Base-by-base conservation (phyloP, 2,888 invertebrate genomes). In the Panzeria rudis region DNA sequence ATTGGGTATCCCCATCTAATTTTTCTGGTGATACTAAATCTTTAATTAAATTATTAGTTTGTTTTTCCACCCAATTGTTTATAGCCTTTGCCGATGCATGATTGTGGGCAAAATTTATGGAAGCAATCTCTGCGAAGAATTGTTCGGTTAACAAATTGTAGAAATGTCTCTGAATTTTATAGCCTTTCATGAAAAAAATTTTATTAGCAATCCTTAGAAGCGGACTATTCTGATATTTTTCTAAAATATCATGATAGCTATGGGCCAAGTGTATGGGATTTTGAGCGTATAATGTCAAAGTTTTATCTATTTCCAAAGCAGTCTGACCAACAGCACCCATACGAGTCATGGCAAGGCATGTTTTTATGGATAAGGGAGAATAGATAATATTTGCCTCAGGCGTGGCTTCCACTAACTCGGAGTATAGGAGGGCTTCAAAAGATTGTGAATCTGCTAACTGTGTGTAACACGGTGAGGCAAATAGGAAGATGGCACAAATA, bases 21-120 rank as follows among this genome's bases (percentile, higher is more conserved):
- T 93, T 93, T 83, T 93, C 94, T 0, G 94, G 25, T 0, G 93
- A 89, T 61, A 98, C 93, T 4, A 98, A 93, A 88, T 97, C 93
- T 88, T 95, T 95, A 86, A 99, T 98, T 89, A 96, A 96, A n/a
- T 96, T 92, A 73, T 96, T 95, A 0, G 98, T 98, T 89, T 96
- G 94, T 6, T 94, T 91, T 89, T 95, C 95, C 73, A 95, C 97
- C 97, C 98, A 98, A 44, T 91, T 87, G 90, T 98, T 99, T 61
- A 99, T 97, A 0, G 90, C 91, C 0, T 91, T 88, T 0, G 94
- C 94, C 6, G 95, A 94, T 68, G 90, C 91, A 0, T 87, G 89
- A n/a, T 93, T 92, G 8, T 94, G 86, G 0, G 71, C 87, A 88
- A 97, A 97, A 89, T 97, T 91, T 0, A 97, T 87, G 76, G 93